phyloP scores from a whole-genome alignment of 2,797 vertebrate species.

The Manis crassicaudata region DNA sequence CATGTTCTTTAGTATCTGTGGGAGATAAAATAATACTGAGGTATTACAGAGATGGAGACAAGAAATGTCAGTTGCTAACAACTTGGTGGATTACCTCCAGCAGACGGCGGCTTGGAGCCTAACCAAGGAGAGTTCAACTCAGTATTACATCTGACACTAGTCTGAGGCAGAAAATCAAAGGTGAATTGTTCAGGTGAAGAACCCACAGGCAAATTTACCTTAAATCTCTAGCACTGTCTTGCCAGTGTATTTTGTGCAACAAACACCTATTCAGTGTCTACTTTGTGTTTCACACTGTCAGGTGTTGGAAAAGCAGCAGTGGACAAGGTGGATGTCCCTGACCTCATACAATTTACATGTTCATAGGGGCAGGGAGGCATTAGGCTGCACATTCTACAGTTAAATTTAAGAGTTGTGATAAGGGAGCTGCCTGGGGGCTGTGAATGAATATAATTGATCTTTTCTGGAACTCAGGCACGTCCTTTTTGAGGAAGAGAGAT shows the following conservation, averaged over 20 bases:
- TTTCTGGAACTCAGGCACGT: not conserved
- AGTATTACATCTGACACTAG: not conserved
- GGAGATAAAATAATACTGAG: not conserved
- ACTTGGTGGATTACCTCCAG: not conserved
- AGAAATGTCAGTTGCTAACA: conserved; percentile 6
- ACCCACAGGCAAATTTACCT: not conserved
- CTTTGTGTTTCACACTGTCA: not conserved
- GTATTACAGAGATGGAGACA: not conserved
- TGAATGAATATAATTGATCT: not conserved
- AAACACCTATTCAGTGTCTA: not conserved
- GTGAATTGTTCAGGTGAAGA: not conserved
- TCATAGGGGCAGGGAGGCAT: not conserved
- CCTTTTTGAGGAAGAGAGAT: conserved; percentile 17
- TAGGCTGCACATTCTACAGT: not conserved
- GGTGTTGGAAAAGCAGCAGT: not conserved
- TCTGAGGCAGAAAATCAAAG: conserved; percentile 29
- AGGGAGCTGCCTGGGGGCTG: not conserved
- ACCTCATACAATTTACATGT: not conserved
- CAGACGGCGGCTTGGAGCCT: not conserved
- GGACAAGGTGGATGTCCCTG: not conserved
- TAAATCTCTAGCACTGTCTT: not conserved
- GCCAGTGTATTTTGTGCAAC: not conserved
- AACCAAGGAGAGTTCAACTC: not conserved
- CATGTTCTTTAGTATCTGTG: not conserved
- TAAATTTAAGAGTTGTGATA: not conserved